Evolutionary conservation across 2,888 invertebrate genomes (phyloP), one percentile per base, ranked within the genome.

Genomic region (Deilephila porcellus): DNA sequence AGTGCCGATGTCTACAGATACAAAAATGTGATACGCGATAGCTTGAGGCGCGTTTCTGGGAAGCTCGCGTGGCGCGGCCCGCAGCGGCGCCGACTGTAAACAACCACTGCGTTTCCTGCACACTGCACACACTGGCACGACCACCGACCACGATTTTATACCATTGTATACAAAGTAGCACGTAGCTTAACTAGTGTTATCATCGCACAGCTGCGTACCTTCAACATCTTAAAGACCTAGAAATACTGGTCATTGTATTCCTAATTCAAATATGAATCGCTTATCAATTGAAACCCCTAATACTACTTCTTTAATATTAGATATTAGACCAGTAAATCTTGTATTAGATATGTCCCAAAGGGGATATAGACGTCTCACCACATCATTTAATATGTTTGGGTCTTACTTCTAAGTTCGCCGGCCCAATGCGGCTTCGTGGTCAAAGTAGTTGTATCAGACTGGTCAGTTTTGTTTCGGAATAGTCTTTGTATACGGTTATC

Each of bases 11-110:
- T 17, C 34, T 63, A 37, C 63, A 37, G 45, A 52, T 20, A 67
- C 67, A 25, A 67, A 52, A 67, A 52, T 67, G 25, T 67, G 67
- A 67, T 25, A 67, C 52, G 52, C 52, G 52, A 67, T 67, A 67
- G 67, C 52, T 67, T 14, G 67, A 67, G 45, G 45, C 67, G 25
- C 20, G 25, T 52, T 67, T 67, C 67, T 67, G 45, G 52, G 67
- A 67, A 67, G 25, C 45, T 45, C 56, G 56, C 52, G 25, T 25
- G 52, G 64, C 45, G 19, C 25, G 52, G 67, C 20, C 20, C 64
- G 37, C 20, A 20, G 45, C 45, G 45, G 52, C 67, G 67, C 52
- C 67, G 67, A 45, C 25, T 67, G 67, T 52, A 67, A 67, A 67
- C 67, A 67, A 67, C 52, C 1, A 45, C 25, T 25, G 45, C 52